A percentile compares a stretch with the other conserved stretches of the same genome.
These are phyloP conservation scores for Mylabris phalerata DNA, from an alignment of 1,140 invertebrate genomes.

Conservation along the genomic window DNA sequence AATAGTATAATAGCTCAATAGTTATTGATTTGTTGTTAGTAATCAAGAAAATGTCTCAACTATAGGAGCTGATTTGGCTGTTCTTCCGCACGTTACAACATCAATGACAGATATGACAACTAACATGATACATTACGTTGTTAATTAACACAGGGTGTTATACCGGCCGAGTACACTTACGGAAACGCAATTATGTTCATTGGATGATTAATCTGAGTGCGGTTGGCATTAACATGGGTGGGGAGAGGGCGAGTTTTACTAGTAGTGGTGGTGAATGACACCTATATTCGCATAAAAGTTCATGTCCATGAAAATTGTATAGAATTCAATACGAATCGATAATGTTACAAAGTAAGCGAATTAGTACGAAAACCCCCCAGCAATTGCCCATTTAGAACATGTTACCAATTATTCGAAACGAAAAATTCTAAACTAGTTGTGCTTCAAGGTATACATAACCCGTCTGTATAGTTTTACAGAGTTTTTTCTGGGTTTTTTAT, in stretches of 20 bases:
- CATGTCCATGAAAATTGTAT: no score
- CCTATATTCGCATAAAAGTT: background rate
- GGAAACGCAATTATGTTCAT: constrained; percentile 27
- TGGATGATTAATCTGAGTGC: constrained; percentile 26
- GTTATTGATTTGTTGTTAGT: background rate
- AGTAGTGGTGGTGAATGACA: constrained; percentile 11
- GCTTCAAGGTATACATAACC: no score
- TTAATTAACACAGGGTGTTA: constrained; percentile 27
- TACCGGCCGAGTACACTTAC: constrained; percentile 24
- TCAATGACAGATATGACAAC: constrained; percentile 19
- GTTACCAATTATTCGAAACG: no score
- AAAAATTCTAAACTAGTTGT: no score
- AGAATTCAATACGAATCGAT: no score
- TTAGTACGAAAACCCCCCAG: no score
- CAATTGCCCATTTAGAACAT: no score
- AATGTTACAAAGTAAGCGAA: no score
- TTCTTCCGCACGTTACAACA: constrained; percentile 2
- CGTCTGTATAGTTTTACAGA: no score
- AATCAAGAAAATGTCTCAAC: constrained; percentile 4
- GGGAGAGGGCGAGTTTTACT: background rate
- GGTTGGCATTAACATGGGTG: constrained; percentile 13
- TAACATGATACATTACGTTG: constrained; percentile 22
- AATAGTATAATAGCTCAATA: no score
- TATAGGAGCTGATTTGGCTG: background rate
- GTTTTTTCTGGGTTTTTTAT: no score